Evolutionary conservation across 1,140 invertebrate genomes (phyloP).

Genomic region (Diabrotica virgifera): DNA sequence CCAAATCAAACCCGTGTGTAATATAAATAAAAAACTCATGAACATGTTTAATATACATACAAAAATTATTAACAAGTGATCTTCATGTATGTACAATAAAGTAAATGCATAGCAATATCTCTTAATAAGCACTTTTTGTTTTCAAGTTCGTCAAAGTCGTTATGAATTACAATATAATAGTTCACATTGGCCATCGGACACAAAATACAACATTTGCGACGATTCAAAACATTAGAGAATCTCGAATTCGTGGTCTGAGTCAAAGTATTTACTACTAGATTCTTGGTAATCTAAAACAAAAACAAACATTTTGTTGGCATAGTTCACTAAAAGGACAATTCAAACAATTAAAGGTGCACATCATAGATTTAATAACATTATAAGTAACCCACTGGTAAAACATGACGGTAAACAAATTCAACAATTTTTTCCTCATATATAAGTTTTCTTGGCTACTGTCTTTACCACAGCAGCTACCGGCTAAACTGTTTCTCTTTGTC

Average conservation of each 20-base stretch:
- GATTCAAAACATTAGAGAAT: constrained; percentile 16
- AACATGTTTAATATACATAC: not conserved
- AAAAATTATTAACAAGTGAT: constrained; percentile 1
- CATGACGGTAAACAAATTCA: too few species aligned
- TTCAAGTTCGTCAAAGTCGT: not conserved
- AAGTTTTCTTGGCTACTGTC: too few species aligned
- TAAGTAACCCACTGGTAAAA: too few species aligned
- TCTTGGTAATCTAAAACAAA: constrained; percentile 14
- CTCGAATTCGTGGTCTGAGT: constrained; percentile 27
- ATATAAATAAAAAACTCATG: not conserved
- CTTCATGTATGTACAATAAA: not conserved
- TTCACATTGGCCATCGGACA: not conserved
- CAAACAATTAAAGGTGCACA: too few species aligned
- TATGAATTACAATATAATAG: not conserved
- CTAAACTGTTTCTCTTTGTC: too few species aligned
- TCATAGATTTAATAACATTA: too few species aligned
- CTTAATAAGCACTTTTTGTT: not conserved
- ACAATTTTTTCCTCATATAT: too few species aligned
- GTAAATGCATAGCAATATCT: not conserved
- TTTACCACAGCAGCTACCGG: too few species aligned
- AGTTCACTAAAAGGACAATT: too few species aligned
- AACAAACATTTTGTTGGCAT: not conserved
- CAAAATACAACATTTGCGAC: not conserved
- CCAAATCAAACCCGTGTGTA: not conserved
- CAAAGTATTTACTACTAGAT: constrained; percentile 10